Conservation (phyloP, 2,113 vertebrate species). For the Cheilinus undulatus region DNA sequence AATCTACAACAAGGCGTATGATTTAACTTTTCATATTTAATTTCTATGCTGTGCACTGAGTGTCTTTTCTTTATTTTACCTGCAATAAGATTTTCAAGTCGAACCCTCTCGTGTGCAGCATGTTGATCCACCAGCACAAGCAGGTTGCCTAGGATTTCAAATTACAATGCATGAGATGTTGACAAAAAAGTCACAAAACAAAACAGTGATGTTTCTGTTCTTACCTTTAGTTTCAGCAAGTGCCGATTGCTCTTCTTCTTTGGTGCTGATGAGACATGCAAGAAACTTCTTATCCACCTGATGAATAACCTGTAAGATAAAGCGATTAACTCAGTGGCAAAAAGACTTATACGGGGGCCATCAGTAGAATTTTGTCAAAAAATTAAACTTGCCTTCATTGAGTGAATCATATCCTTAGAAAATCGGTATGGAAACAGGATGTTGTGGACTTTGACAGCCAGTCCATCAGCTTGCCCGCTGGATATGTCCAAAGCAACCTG, state of each 20-base stretch:
- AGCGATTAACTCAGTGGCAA: neutral
- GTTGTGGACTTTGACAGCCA: slow-evolving; percentile 95
- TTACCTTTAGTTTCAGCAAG: slow-evolving; percentile 69
- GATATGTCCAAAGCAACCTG: slow-evolving; percentile 94
- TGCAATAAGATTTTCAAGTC: slow-evolving; percentile 91
- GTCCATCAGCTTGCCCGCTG: slow-evolving; percentile 85
- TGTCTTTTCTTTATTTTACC: slow-evolving; percentile 77
- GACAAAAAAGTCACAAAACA: neutral
- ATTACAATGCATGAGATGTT: neutral
- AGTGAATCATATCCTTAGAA: slow-evolving; percentile 96
- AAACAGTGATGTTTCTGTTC: neutral
- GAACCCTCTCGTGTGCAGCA: slow-evolving; percentile 94
- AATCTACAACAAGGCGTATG: slow-evolving; percentile 82
- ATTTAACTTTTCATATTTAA: neutral
- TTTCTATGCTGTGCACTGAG: neutral
- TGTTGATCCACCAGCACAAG: slow-evolving; percentile 97
- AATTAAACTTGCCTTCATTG: slow-evolving; percentile 87
- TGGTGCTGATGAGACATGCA: slow-evolving; percentile 93
- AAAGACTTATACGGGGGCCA: neutral
- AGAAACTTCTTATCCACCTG: slow-evolving; percentile 99
- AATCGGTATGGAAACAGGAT: slow-evolving; percentile 95
- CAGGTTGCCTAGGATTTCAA: slow-evolving; percentile 85
- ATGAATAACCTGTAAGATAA: slow-evolving; percentile 89
- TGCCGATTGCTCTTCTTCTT: slow-evolving; percentile 60
- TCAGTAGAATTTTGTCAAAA: neutral